Conservation (phyloP, 1,140 invertebrate species). For the Hypothenemus hampei region DNA sequence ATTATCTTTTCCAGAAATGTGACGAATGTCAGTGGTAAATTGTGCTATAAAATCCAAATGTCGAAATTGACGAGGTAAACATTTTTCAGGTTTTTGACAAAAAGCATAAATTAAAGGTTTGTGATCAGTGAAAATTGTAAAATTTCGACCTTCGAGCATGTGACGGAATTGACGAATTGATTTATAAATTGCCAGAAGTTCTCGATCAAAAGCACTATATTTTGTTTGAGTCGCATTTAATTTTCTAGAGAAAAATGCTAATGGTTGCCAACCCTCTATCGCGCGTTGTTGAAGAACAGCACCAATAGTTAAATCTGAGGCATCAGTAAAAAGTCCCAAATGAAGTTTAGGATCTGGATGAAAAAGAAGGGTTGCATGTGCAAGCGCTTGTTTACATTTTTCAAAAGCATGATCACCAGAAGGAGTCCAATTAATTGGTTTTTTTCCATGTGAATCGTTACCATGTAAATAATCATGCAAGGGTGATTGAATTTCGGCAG, state of each 20-base stretch:
- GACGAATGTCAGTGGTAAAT: no score
- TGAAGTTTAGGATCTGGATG: neutral
- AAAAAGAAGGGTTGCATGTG: neutral
- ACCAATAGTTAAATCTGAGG: neutral
- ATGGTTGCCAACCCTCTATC: neutral
- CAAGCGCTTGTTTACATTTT: neutral
- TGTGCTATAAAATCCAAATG: no score
- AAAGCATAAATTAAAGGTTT: neutral
- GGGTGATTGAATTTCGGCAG: neutral
- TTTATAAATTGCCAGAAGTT: neutral
- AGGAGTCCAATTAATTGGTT: neutral
- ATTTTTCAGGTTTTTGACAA: neutral
- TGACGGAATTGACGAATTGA: neutral
- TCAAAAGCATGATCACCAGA: neutral
- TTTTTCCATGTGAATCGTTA: neutral
- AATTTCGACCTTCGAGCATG: neutral
- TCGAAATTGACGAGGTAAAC: no score
- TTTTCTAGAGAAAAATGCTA: neutral
- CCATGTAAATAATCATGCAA: neutral
- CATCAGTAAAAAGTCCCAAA: neutral
- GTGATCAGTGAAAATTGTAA: neutral
- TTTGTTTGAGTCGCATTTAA: neutral
- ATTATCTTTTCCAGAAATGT: no score
- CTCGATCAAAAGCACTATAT: constrained; percentile 15
- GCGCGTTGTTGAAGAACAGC: neutral